These are phyloP conservation scores for Epinotia ramella DNA, from an alignment of 2,888 invertebrate genomes.

Conservation along the genomic window DNA sequence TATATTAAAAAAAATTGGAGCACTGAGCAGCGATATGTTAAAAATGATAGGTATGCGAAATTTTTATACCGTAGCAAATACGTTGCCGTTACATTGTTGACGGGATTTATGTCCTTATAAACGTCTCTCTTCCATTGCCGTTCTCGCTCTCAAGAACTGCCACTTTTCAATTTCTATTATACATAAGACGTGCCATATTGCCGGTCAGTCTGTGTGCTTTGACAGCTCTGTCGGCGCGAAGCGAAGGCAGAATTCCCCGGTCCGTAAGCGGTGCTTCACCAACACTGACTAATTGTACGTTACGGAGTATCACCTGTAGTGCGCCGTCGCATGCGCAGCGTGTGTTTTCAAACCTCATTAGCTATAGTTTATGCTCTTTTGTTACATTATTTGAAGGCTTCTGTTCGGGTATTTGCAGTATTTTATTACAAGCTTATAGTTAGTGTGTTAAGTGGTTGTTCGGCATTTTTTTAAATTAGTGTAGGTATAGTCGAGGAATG, in stretches of 20 bases:
- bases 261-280: conserved; percentile 17
- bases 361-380: conserved; percentile 6
- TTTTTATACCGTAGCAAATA: no score
- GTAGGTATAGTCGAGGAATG: no score
- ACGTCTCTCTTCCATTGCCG: no score
- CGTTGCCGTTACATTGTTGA: no score
- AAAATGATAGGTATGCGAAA: no score
- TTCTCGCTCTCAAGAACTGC: background rate
- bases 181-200: background rate
- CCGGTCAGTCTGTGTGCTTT: conserved; percentile 8
- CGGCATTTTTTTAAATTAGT: no score
- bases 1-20: no score
- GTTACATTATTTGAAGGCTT: background rate
- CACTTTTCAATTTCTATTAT: background rate
- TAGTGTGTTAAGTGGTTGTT: no score
- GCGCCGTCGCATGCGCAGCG: background rate
- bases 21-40: no score
- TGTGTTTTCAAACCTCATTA: conserved; percentile 29
- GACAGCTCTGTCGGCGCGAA: conserved; percentile 1
- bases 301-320: conserved; percentile 34
- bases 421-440: background rate
- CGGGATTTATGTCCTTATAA: no score
- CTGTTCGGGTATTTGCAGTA: background rate
- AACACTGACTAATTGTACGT: conserved; percentile 38
- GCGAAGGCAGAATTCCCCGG: conserved; percentile 8